Evolutionary conservation across 2,113 vertebrate genomes (phyloP).

Genomic region (Procavia capensis): DNA sequence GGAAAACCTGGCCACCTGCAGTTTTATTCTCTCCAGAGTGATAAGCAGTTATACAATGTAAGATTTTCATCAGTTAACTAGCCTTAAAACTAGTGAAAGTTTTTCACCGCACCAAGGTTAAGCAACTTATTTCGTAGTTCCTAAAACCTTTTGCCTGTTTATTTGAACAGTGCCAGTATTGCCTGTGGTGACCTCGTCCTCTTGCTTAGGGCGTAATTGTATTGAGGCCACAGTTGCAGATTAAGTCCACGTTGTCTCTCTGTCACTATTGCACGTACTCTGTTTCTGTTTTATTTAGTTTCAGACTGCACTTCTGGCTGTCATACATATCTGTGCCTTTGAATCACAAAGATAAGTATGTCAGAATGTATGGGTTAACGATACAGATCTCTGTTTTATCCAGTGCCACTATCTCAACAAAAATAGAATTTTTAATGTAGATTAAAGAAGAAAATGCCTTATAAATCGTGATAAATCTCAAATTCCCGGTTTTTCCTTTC

Average conservation of each 20-base stretch:
- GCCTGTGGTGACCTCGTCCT: neutral
- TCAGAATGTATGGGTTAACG: neutral
- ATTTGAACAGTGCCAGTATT: neutral
- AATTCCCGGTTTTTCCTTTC: neutral
- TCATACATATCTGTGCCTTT: neutral
- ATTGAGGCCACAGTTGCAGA: neutral
- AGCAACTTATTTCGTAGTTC: neutral
- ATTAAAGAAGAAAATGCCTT: neutral
- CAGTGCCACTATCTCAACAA: neutral
- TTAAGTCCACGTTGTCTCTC: neutral
- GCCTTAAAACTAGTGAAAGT: neutral
- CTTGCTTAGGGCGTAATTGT: neutral
- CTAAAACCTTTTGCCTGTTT: neutral
- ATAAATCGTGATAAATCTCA: neutral
- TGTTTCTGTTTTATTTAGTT: neutral
- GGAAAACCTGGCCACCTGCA: conserved; percentile 98
- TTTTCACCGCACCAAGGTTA: neutral
- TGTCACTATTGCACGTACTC: neutral
- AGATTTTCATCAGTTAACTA: conserved; percentile 76
- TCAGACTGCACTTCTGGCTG: neutral
- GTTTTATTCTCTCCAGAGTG: conserved; percentile 95
- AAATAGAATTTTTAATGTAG: neutral
- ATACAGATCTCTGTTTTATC: neutral
- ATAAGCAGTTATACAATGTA: conserved; percentile 97
- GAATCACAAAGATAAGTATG: neutral